phyloP scores from a whole-genome alignment of 2,888 invertebrate genomes.

The Phymatocera aterrima region DNA sequence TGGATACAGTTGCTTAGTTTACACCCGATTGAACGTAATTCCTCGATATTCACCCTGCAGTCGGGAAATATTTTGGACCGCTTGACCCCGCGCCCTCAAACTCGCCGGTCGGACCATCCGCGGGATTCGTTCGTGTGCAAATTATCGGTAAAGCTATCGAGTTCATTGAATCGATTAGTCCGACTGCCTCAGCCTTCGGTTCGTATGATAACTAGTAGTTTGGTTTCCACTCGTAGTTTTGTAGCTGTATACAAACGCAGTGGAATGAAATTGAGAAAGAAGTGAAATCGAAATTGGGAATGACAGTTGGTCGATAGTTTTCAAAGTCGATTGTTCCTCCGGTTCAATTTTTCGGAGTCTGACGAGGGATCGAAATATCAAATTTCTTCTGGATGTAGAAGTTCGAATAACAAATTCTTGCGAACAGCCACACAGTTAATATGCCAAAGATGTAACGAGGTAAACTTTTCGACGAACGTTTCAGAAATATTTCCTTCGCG shows the following conservation, averaged over 20 bases:
- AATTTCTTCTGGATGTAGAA: too few species aligned
- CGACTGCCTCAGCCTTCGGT: background rate
- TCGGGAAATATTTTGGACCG: background rate
- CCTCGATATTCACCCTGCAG: background rate
- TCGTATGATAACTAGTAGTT: background rate
- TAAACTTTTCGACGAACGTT: too few species aligned
- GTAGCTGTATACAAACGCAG: background rate
- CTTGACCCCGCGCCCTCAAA: background rate
- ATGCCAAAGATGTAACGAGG: too few species aligned
- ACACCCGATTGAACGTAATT: slow-evolving; percentile 39
- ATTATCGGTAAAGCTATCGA: background rate
- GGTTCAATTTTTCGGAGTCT: too few species aligned
- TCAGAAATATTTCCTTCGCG: too few species aligned
- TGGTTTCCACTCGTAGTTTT: background rate
- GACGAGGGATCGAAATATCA: too few species aligned
- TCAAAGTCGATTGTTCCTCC: too few species aligned
- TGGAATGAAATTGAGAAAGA: too few species aligned
- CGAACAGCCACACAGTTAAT: too few species aligned
- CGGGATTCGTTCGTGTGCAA: background rate
- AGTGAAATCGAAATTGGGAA: too few species aligned
- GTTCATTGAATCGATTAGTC: background rate
- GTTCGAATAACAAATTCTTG: too few species aligned
- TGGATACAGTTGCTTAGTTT: slow-evolving; percentile 13
- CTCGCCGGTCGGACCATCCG: background rate
- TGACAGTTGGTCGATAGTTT: too few species aligned